phyloP scores from a whole-genome alignment of 2,113 vertebrate species.

The Garra rufa region DNA sequence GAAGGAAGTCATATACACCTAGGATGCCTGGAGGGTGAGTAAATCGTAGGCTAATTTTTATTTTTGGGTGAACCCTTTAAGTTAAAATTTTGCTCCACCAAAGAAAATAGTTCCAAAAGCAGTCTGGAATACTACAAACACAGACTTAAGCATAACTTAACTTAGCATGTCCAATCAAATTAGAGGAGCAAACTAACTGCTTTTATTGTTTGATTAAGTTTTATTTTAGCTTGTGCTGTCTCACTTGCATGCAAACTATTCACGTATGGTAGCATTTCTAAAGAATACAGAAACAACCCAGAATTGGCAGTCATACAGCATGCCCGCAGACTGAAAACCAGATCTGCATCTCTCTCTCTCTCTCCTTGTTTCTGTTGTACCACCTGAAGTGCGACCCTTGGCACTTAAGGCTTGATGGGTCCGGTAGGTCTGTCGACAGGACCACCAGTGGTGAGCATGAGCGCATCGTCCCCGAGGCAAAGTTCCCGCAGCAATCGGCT shows the following conservation, averaged over 20 bases:
- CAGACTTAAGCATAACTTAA: too few relatives aligned
- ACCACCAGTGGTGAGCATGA: conserved; percentile 71
- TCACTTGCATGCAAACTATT: background rate
- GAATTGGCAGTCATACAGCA: background rate
- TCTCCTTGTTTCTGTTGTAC: background rate
- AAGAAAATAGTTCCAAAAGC: background rate
- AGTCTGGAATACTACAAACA: background rate
- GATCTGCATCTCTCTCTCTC: conserved; percentile 13
- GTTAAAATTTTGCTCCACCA: background rate
- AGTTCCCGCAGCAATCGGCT: conserved; percentile 55
- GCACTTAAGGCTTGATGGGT: conserved; percentile 54
- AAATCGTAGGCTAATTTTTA: too few relatives aligned
- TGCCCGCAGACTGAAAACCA: conserved; percentile 43
- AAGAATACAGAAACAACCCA: background rate
- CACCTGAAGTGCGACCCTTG: conserved; percentile 67
- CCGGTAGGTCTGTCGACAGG: conserved; percentile 60
- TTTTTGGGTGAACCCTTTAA: too few relatives aligned
- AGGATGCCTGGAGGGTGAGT: too few relatives aligned
- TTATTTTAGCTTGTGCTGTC: background rate
- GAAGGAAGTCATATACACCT: too few relatives aligned
- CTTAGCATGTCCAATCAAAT: background rate
- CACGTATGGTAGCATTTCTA: background rate
- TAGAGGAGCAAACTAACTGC: background rate
- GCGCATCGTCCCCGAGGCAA: conserved; percentile 54
- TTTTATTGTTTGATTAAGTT: background rate